A percentile compares a stretch with the other conserved stretches of the same genome.
Evolutionary conservation across 2,797 vertebrate species (phyloP).

Genomic region (Mormyrops boulengeri): DNA sequence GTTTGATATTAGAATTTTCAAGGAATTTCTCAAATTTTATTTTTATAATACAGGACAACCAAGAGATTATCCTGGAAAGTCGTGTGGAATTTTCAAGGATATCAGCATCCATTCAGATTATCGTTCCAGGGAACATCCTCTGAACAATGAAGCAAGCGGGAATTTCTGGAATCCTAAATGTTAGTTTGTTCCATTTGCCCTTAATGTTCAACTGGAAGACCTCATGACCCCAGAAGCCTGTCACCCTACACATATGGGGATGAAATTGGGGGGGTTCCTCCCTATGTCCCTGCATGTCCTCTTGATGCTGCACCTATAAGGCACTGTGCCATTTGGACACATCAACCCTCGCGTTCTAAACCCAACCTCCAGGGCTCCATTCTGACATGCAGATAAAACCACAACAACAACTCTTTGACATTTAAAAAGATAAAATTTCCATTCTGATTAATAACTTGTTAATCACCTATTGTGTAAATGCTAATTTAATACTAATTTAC

Average conservation of each 20-base stretch:
- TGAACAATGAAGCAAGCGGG: not conserved
- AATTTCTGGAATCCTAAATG: not conserved
- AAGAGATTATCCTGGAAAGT: not conserved
- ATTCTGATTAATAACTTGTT: conserved; percentile 3
- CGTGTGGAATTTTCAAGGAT: not conserved
- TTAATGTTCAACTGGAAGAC: not conserved
- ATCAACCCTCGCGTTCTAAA: not conserved
- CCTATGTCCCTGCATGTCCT: not conserved
- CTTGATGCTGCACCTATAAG: not conserved
- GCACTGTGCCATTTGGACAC: not conserved
- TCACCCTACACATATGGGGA: not conserved
- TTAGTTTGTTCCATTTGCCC: not conserved
- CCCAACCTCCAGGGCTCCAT: not conserved
- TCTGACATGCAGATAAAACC: not conserved
- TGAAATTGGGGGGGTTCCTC: not conserved
- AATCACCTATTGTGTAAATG: conserved; percentile 7
- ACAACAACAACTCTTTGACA: not conserved
- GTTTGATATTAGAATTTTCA: not conserved
- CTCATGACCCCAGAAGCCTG: not conserved
- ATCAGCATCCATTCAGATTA: not conserved
- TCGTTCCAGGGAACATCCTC: not conserved
- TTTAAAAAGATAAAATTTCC: not conserved
- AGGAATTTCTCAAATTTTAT: not conserved
- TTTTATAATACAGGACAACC: not conserved
- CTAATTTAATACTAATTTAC: conserved; percentile 11